phyloP scores from a whole-genome alignment of 2,888 invertebrate genomes.

The Omphaloscelis lunosa region DNA sequence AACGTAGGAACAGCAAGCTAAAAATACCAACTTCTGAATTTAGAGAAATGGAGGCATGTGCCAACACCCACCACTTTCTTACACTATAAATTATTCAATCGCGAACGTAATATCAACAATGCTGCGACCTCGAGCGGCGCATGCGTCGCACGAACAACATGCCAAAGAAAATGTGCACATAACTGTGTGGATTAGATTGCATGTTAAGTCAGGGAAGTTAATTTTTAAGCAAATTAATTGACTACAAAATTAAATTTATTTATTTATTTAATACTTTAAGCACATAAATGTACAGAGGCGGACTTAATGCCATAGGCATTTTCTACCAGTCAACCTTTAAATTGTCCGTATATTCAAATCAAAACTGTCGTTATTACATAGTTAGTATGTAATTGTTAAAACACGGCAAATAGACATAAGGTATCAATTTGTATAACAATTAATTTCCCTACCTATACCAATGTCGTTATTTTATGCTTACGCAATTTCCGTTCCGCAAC shows the following conservation, averaged over 20 bases:
- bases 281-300: too few relatives aligned
- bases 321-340: too few relatives aligned
- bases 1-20: slow-evolving; percentile 1
- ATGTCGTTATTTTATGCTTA: neutral
- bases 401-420: neutral
- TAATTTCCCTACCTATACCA: neutral
- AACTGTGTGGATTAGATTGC: slow-evolving; percentile 16
- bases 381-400: neutral
- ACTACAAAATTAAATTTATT: neutral
- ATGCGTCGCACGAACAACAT: slow-evolving; percentile 8
- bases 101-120: slow-evolving; percentile 37
- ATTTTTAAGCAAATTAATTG: neutral
- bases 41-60: slow-evolving; percentile 24
- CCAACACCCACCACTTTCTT: slow-evolving; percentile 37
- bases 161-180: slow-evolving; percentile 30
- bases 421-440: neutral
- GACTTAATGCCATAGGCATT: too few relatives aligned
- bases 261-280: too few relatives aligned
- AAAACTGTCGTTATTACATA: neutral
- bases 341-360: neutral
- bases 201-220: neutral
- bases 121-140: slow-evolving; percentile 24
- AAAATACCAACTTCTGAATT: slow-evolving; percentile 20
- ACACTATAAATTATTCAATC: slow-evolving; percentile 26
- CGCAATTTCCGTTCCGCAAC: neutral